Evolutionary conservation across 2,113 vertebrate species (phyloP), one percentile per base, ranked within the genome.

Genomic region (Sterna hirundo): DNA sequence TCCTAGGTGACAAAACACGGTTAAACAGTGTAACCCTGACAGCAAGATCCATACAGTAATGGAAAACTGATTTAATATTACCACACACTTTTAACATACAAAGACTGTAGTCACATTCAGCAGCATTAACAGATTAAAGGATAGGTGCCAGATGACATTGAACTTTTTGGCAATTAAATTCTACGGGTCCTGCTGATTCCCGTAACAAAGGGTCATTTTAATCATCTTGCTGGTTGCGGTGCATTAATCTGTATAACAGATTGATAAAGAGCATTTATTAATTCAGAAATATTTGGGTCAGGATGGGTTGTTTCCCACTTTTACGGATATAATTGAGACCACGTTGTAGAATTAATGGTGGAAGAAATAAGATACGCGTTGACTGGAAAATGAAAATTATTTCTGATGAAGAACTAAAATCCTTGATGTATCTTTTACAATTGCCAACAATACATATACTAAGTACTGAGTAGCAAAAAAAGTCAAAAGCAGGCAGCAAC

Each of bases 341-440:
- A 94, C 93, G 94, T 94, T 98, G 97, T 93, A 97, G 98, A 98
- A 98, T 98, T 98, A 98, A 98, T 98, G 98, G 95, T 97, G 98
- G 97, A 98, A 98, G 95, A 98, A 98, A 98, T 98, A 98, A 98
- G 97, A 97, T 98, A 98, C 52, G 94, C 97, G 97, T 98, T 98
- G 97, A 97, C 95, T 98, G 97, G 97, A 98, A 98, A 98, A 98
- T 97, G 79, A 96, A 97, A 98, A 97, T 97, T 97, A 97, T 98
- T 98, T 97, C 97, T 97, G 95, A 96, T 98, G 96, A 96, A 96
- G 95, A 96, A 86, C 83, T 88, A 81, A 96, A 98, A 57, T n/a
- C 88, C 62, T 97, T 97, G 69, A 93, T 97, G 65, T 49, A 92
- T 95, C 93, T 97, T 95, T 87, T 94, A 34, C 81, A 95, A 84